Percentiles rank a stretch among this genome's conserved stretches.
phyloP scores from a whole-genome alignment of 2,113 vertebrate genomes.

The Geococcyx californianus region DNA sequence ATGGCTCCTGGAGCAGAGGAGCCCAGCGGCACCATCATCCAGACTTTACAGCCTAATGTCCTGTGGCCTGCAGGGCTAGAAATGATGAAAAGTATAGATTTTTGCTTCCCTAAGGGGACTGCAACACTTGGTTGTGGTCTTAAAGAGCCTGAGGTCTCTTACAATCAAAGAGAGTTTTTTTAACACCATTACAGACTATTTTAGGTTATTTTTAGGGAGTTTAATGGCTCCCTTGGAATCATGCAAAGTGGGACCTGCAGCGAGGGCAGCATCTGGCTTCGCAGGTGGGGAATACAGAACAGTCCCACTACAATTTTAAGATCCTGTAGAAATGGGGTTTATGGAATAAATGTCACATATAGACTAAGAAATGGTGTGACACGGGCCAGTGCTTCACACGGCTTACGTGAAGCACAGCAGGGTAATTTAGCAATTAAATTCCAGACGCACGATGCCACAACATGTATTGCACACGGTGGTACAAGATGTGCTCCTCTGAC shows the following conservation, averaged over 20 bases:
- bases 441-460: background rate
- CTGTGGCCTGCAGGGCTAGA: background rate
- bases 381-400: background rate
- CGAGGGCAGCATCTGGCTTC: background rate
- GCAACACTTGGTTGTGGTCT: background rate
- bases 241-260: background rate
- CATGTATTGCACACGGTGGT: fast-evolving
- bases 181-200: background rate
- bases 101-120: background rate
- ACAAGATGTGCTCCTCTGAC: background rate
- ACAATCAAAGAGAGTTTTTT: background rate
- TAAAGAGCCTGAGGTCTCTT: slow-evolving; percentile 10
- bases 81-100: slow-evolving; percentile 12
- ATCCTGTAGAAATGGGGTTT: background rate
- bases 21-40: slow-evolving; percentile 1
- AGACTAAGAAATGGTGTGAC: background rate
- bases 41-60: slow-evolving; percentile 3
- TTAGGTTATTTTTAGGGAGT: background rate
- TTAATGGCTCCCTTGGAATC: background rate
- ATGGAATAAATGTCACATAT: background rate
- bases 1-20: slow-evolving; percentile 3
- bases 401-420: background rate
- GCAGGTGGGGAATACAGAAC: background rate
- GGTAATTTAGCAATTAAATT: background rate
- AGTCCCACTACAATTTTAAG: background rate